A percentile compares a stretch with the other conserved stretches of the same genome.
These are phyloP conservation scores for Hyles euphorbiae DNA, from an alignment of 1,140 invertebrate species.

Conservation along the genomic window DNA sequence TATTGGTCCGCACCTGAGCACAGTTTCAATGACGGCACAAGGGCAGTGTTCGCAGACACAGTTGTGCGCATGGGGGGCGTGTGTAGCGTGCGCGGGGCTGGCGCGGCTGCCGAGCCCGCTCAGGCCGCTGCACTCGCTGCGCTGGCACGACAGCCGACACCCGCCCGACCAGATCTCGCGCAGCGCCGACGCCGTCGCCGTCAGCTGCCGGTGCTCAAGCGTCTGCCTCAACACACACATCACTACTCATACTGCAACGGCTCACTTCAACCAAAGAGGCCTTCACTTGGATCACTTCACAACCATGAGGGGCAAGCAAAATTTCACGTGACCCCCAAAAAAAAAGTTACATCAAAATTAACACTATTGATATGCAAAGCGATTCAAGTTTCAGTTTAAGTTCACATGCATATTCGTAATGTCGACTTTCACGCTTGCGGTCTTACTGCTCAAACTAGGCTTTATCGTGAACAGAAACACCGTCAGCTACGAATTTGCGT, in stretches of 20 bases:
- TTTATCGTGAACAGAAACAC: too few relatives aligned
- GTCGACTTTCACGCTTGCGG: too few relatives aligned
- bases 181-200: conserved; percentile 31
- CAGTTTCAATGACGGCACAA: conserved; percentile 32
- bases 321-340: too few relatives aligned
- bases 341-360: too few relatives aligned
- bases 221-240: conserved; percentile 13
- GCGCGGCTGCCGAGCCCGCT: neutral
- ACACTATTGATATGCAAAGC: too few relatives aligned
- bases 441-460: too few relatives aligned
- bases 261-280: neutral
- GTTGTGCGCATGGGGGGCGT: neutral
- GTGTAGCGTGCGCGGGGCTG: neutral
- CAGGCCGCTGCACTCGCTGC: conserved; percentile 6
- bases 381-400: too few relatives aligned
- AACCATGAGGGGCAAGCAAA: too few relatives aligned
- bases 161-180: conserved; percentile 42
- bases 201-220: conserved; percentile 29
- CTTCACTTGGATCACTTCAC: too few relatives aligned
- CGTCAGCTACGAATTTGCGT: too few relatives aligned
- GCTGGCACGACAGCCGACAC: conserved; percentile 34
- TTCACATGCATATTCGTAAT: too few relatives aligned
- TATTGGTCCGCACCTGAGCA: conserved; percentile 22
- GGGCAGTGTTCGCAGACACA: conserved; percentile 44
- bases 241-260: too few relatives aligned